phyloP scores from a whole-genome alignment of 2,113 vertebrate species.

The Phrynocephalus versicolor region DNA sequence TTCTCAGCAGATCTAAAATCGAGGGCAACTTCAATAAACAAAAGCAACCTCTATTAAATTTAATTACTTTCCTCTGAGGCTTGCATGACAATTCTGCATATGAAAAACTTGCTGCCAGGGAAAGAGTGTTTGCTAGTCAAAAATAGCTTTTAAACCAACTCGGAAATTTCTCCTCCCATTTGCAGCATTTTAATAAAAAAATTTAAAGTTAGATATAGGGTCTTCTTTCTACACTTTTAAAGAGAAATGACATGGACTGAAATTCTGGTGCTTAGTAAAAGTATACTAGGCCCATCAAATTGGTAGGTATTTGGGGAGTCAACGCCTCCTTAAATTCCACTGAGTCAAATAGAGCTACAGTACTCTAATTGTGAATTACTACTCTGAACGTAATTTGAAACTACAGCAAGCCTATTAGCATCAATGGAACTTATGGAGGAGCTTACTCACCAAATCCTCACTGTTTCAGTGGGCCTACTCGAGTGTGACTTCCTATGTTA shows the following conservation, averaged over 20 bases:
- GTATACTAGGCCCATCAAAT: too few species aligned
- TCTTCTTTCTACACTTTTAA: neutral
- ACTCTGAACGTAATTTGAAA: too few species aligned
- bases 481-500: too few species aligned
- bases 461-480: too few species aligned
- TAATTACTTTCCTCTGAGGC: conserved; percentile 15
- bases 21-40: conserved; percentile 27
- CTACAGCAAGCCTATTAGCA: too few species aligned
- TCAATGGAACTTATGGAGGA: too few species aligned
- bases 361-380: too few species aligned
- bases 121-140: conserved; percentile 29
- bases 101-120: neutral
- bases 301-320: too few species aligned
- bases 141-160: conserved; percentile 16
- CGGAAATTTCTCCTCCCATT: neutral
- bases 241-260: neutral
- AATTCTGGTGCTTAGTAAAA: too few species aligned
- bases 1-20: conserved; percentile 28
- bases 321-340: too few species aligned
- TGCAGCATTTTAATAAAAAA: neutral
- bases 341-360: too few species aligned
- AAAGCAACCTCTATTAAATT: conserved; percentile 33
- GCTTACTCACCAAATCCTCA: too few species aligned
- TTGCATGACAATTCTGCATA: neutral
- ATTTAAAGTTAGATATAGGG: neutral